These are phyloP conservation scores for Murina feae DNA, from an alignment of 2,113 vertebrate species.

Conservation along the genomic window DNA sequence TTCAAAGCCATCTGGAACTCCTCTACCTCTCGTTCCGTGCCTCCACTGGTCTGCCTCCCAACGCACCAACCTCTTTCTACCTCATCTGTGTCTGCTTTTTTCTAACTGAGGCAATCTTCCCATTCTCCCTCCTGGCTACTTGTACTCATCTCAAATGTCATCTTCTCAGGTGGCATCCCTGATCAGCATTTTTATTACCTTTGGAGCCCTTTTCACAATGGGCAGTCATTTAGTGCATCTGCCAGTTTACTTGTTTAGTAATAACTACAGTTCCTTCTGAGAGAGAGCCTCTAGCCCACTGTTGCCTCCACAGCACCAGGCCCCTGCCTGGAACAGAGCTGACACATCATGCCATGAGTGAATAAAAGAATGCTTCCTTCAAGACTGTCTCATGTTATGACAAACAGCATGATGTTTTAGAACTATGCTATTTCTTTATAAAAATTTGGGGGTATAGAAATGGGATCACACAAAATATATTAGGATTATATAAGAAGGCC, in stretches of 20 bases:
- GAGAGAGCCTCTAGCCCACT: background rate
- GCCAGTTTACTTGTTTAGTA: background rate
- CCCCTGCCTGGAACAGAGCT: background rate
- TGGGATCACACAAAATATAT: background rate
- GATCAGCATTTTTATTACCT: background rate
- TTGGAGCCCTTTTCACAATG: background rate
- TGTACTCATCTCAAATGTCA: background rate
- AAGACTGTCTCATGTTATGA: background rate
- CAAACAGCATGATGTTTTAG: background rate
- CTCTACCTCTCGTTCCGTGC: rapidly evolving
- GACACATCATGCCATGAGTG: background rate
- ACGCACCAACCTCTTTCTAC: background rate
- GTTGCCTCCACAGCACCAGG: background rate
- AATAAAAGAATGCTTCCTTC: background rate
- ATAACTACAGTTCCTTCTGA: background rate
- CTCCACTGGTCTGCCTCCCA: background rate
- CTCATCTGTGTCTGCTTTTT: background rate
- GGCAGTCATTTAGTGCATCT: background rate
- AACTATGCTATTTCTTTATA: background rate
- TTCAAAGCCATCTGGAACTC: background rate
- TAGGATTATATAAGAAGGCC: background rate
- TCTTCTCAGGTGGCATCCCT: background rate
- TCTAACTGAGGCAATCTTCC: background rate
- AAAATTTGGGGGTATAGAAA: background rate
- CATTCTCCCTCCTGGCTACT: background rate